phyloP scores from a whole-genome alignment of 1,140 invertebrate genomes.

The Dreissena rostriformis region DNA sequence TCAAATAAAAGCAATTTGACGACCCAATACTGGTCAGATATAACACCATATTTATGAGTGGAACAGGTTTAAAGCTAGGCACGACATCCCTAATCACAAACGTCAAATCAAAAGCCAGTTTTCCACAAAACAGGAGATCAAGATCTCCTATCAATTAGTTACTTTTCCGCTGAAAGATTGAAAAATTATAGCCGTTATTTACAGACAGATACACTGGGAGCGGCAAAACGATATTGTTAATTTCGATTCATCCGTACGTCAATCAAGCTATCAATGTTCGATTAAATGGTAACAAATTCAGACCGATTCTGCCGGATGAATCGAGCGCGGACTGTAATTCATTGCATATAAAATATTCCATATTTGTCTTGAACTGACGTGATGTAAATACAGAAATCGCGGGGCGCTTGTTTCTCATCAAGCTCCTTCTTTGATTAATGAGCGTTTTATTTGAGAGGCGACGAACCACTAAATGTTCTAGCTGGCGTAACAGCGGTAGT shows the following conservation, averaged over 20 bases:
- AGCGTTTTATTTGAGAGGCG: not conserved
- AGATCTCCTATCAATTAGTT: conserved; percentile 43
- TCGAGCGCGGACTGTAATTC: conserved; percentile 22
- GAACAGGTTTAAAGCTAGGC: too few relatives aligned
- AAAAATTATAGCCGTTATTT: conserved; percentile 60
- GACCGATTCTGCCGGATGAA: conserved; percentile 34
- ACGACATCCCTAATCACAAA: not conserved
- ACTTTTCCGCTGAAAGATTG: conserved; percentile 53
- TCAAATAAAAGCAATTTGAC: too few relatives aligned
- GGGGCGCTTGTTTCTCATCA: not conserved
- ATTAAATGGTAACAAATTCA: conserved; percentile 27
- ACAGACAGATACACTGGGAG: conserved; percentile 57
- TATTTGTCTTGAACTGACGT: conserved; percentile 55
- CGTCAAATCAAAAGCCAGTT: conserved; percentile 34
- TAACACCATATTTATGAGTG: too few relatives aligned
- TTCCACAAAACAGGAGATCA: conserved; percentile 47
- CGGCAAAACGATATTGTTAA: conserved; percentile 60
- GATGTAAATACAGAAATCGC: conserved; percentile 42
- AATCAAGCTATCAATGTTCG: conserved; percentile 56
- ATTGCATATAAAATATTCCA: conserved; percentile 55
- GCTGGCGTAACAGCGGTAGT: too few relatives aligned
- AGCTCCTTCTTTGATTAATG: not conserved
- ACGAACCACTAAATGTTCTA: too few relatives aligned
- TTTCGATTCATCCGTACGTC: conserved; percentile 46
- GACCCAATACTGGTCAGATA: too few relatives aligned